phyloP scores from a whole-genome alignment of 2,113 vertebrate genomes.

The Oreocharis arfaki region DNA sequence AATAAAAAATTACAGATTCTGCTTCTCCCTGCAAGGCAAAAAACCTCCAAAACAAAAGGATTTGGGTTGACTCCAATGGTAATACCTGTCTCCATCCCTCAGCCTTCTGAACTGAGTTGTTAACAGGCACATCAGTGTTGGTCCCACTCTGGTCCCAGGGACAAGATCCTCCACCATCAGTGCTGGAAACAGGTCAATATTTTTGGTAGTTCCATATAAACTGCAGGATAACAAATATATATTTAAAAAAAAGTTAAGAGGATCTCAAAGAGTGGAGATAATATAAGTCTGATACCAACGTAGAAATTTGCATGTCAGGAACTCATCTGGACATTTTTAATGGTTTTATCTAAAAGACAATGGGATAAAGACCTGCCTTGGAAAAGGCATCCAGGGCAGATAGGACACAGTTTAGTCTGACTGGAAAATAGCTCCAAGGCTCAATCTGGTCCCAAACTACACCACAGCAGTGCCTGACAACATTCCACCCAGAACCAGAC shows the following conservation, averaged over 20 bases:
- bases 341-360: not conserved
- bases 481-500: conserved; percentile 5
- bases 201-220: conserved; percentile 72
- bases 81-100: conserved; percentile 73
- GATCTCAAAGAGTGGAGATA: not conserved
- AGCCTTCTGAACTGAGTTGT: conserved; percentile 66
- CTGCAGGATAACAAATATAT: conserved; percentile 5
- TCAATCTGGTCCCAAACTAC: not conserved
- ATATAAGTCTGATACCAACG: not conserved
- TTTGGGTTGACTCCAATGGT: not conserved
- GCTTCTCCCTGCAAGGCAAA: not conserved
- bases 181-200: conserved; percentile 73
- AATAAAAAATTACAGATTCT: not conserved
- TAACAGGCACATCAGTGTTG: conserved; percentile 68
- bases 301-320: not conserved
- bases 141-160: conserved; percentile 68
- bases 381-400: not conserved
- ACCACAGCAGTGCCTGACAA: not conserved
- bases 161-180: conserved; percentile 73
- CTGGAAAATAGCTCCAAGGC: conserved; percentile 35
- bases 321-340: not conserved
- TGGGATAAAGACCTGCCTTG: not conserved
- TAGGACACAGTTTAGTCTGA: not conserved
- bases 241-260: not conserved
- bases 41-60: not conserved